These are phyloP conservation scores for Dreissena polymorpha DNA, from an alignment of 1,140 invertebrate genomes.

Conservation along the genomic window DNA sequence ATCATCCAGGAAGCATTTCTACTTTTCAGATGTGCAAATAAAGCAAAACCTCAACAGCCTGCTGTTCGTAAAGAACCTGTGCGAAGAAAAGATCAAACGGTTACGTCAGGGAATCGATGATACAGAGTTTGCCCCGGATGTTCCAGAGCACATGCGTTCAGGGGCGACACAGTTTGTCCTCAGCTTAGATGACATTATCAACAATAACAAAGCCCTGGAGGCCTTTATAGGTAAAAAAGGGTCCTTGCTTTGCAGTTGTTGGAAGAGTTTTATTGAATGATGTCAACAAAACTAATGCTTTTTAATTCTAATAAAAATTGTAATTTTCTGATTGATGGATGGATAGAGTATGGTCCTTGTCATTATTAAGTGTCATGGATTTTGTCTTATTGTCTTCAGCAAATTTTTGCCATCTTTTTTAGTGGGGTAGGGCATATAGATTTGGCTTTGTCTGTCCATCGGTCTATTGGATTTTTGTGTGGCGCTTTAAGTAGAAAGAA, in stretches of 20 bases:
- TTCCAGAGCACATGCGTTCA: slow-evolving; percentile 70
- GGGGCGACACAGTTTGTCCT: slow-evolving; percentile 84
- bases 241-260: too few species aligned
- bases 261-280: too few species aligned
- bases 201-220: slow-evolving; percentile 89
- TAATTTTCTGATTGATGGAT: background rate
- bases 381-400: background rate
- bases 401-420: too few species aligned
- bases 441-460: too few species aligned
- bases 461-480: too few species aligned
- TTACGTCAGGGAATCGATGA: slow-evolving; percentile 78
- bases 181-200: slow-evolving; percentile 88
- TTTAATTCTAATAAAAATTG: background rate
- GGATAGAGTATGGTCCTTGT: background rate
- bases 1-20: background rate
- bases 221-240: slow-evolving; percentile 86
- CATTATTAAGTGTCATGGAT: background rate
- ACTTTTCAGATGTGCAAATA: slow-evolving; percentile 84
- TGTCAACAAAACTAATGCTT: too few species aligned
- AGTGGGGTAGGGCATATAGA: too few species aligned
- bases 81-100: slow-evolving; percentile 85
- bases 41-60: slow-evolving; percentile 95
- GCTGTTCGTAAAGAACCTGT: slow-evolving; percentile 88
- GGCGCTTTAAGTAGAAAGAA: too few species aligned
- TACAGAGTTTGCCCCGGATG: slow-evolving; percentile 75